A percentile compares a stretch with the other conserved stretches of the same genome.
Conservation (phyloP, 2,888 invertebrate genomes). For the Tethea ocularis region DNA sequence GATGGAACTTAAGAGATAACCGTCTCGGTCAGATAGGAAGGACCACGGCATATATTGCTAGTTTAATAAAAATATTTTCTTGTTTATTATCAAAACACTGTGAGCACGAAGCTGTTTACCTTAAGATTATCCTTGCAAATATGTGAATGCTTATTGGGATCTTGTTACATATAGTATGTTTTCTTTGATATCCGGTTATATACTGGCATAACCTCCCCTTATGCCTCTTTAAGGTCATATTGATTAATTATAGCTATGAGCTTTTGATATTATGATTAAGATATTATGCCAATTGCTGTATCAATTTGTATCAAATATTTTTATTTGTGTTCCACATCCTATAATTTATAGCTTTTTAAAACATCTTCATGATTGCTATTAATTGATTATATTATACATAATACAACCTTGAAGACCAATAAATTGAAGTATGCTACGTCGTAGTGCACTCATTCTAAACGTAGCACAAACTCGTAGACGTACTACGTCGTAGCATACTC, state of each 20-base stretch:
- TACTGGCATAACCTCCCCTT: no score
- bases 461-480: background rate
- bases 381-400: no score
- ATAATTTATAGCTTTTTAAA: no score
- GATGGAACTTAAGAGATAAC: slow-evolving; percentile 47
- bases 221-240: no score
- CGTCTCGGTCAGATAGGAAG: slow-evolving; percentile 43
- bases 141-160: slow-evolving; percentile 1
- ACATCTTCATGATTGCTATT: no score
- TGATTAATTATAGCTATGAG: no score
- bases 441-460: background rate
- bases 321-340: no score
- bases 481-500: background rate
- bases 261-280: no score
- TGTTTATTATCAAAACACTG: slow-evolving; percentile 13
- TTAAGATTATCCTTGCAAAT: background rate
- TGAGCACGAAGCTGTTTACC: background rate
- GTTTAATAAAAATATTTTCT: slow-evolving; percentile 21
- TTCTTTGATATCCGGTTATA: no score
- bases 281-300: no score
- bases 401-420: no score
- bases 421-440: background rate
- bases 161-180: background rate
- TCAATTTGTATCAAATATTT: no score
- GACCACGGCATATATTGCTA: slow-evolving; percentile 30